phyloP scores from a whole-genome alignment of 1,140 invertebrate genomes.

The Luehdorfia chinensis region DNA sequence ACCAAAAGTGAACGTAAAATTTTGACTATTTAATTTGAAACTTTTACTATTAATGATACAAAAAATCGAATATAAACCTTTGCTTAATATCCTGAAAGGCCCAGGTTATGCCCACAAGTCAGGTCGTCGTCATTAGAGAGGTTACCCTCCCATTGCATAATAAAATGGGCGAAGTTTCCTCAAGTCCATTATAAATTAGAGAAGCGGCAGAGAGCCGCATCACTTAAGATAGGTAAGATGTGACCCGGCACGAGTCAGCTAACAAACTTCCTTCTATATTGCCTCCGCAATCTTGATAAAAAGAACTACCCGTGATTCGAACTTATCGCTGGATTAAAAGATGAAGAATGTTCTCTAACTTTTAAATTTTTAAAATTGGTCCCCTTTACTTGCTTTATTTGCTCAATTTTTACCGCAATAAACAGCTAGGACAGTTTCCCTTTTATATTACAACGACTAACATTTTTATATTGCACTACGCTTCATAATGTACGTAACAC shows the following conservation, averaged over 20 bases:
- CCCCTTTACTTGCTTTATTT: slow-evolving; percentile 17
- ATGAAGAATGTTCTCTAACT: slow-evolving; percentile 55
- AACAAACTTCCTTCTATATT: slow-evolving; percentile 68
- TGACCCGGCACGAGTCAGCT: slow-evolving; percentile 69
- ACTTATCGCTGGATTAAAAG: slow-evolving; percentile 61
- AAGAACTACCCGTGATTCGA: slow-evolving; percentile 71
- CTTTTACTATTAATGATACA: slow-evolving; percentile 29
- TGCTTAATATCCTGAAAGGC: slow-evolving; percentile 50
- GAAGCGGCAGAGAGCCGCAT: slow-evolving; percentile 71
- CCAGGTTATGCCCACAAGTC: slow-evolving; percentile 55
- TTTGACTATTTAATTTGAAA: not conserved
- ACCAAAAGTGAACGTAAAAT: no score
- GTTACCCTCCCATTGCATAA: slow-evolving; percentile 74
- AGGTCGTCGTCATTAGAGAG: slow-evolving; percentile 70
- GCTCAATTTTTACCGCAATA: slow-evolving; percentile 18
- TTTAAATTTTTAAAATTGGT: slow-evolving; percentile 33
- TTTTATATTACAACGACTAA: slow-evolving; percentile 10
- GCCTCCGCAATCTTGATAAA: slow-evolving; percentile 69
- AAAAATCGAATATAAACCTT: slow-evolving; percentile 26
- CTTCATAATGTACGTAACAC: slow-evolving; percentile 4
- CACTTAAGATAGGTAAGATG: slow-evolving; percentile 76
- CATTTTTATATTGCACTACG: slow-evolving; percentile 6
- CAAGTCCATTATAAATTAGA: slow-evolving; percentile 77
- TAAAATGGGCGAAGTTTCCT: slow-evolving; percentile 75
- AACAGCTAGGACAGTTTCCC: slow-evolving; percentile 7